Base-by-base conservation (phyloP, 2,113 vertebrate species). In the Anguilla rostrata region DNA sequence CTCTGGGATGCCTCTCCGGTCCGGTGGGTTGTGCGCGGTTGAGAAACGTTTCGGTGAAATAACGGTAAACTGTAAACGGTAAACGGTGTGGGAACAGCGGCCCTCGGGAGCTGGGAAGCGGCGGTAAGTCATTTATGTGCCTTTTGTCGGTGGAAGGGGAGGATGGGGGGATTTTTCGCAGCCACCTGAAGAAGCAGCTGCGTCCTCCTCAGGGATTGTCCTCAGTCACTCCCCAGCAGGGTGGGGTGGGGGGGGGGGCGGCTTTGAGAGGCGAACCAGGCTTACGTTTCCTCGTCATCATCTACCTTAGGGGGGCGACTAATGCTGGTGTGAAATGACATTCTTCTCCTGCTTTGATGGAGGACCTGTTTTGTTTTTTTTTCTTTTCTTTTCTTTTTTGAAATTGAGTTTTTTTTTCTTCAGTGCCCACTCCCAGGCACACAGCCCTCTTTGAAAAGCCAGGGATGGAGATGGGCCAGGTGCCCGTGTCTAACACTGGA, bases 181-280 rank as follows among this genome's bases (percentile, higher is more conserved):
- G 53, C 34, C 14, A 78, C n/a, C 86, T 85, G 53, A 66, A 63
- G 56, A n/a, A 84, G 79, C 83, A 86, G 86, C 85, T 89, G 83
- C 40, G 3, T 56, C 87, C 78, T 81, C 81, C 86, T 1, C 2
- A n/a, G 56, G 43, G 57, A 66, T n/a, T 75, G 26, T 12, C 43
- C 63, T 81, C 78, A 78, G 60, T 53, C 88, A 82, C 0, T 71
- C 56, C 34, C 1, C 82, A 66, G 85, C 83, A 89, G 53, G 34
- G 29, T 88, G 90, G 91, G 86, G 84, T n/a, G 41, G 5, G 78
- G 39, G 56, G n/a, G 11, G 9, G 11, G 8, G 9, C 63, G 40
- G 66, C 43, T 12, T 46, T 66, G 81, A 90, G 89, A 90, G 6
- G 1, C 88, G 63, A 89, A 87, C 87, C 86, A 87, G 87, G 63